Percentiles rank a stretch among this genome's conserved stretches.
Evolutionary conservation across 64 coral and sea anemone species (phyloP).

Genomic region (Cladopsammia gracilis): DNA sequence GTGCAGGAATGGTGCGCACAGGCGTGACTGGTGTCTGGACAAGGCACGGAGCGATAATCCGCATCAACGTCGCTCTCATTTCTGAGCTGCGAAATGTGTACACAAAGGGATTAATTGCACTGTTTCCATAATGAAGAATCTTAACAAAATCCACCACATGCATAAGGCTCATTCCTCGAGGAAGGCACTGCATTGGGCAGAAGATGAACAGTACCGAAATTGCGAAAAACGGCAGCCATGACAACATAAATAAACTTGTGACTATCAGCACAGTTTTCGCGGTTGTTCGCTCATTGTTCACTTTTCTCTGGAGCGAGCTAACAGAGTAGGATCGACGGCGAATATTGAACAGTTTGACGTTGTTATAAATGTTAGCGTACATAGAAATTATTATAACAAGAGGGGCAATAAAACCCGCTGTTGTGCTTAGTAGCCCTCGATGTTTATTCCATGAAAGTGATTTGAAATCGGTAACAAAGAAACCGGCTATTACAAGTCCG

Average conservation of each 20-base stretch:
- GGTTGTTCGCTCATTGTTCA: neutral
- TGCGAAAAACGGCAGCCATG: conserved; percentile 51
- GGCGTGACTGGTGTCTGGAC: neutral
- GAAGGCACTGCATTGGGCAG: neutral
- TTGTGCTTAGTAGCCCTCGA: conserved; percentile 38
- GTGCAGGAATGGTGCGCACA: neutral
- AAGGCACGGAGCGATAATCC: neutral
- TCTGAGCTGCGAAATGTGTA: conserved; percentile 24
- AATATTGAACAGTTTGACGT: conserved; percentile 30
- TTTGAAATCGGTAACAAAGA: conserved; percentile 40
- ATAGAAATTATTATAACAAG: conserved; percentile 64
- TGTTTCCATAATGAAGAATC: conserved; percentile 56
- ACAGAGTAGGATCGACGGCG: neutral
- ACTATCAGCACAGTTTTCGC: conserved; percentile 37
- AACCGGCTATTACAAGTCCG: neutral
- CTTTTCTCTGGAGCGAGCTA: neutral
- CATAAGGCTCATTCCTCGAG: neutral
- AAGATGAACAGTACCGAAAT: conserved; percentile 9
- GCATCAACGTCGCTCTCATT: neutral
- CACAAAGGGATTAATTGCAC: conserved; percentile 31
- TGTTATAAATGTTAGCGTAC: conserved; percentile 40
- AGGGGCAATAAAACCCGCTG: conserved; percentile 69
- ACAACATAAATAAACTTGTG: neutral
- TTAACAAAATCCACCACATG: conserved; percentile 52
- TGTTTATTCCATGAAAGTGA: neutral